Percentiles rank a stretch among this genome's conserved stretches.
Evolutionary conservation across 92 coral and sea anemone genomes (phyloP).

Genomic region (Epizoanthus stellaris): DNA sequence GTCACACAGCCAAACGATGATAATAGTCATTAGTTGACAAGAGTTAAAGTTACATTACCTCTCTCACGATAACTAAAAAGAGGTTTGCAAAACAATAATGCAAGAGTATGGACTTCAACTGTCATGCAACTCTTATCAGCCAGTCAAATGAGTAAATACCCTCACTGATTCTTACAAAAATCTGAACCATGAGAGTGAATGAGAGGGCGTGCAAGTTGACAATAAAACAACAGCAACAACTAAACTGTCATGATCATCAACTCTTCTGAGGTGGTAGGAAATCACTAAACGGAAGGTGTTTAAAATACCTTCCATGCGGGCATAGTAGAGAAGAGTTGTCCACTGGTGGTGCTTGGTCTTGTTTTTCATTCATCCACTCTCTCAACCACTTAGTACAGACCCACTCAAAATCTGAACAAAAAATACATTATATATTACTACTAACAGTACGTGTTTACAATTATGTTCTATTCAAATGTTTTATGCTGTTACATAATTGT

Average conservation of each 20-base stretch:
- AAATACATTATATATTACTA: background rate
- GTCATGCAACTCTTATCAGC: too few relatives aligned
- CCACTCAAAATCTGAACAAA: constrained; percentile 75
- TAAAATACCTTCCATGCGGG: constrained; percentile 85
- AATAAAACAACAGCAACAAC: background rate
- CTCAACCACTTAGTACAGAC: constrained; percentile 88
- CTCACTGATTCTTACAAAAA: too few relatives aligned
- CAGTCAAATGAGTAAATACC: too few relatives aligned
- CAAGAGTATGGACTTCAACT: too few relatives aligned
- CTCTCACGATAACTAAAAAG: too few relatives aligned
- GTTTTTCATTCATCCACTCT: constrained; percentile 84
- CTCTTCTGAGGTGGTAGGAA: background rate
- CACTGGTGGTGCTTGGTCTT: constrained; percentile 73
- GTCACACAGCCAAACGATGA: too few relatives aligned
- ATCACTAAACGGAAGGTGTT: background rate
- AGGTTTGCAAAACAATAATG: too few relatives aligned
- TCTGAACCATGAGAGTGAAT: background rate
- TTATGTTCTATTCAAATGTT: background rate
- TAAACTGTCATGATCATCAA: background rate
- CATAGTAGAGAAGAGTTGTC: constrained; percentile 89
- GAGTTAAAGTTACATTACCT: too few relatives aligned
- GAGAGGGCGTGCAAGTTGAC: background rate
- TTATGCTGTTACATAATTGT: too few relatives aligned
- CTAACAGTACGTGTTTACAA: background rate
- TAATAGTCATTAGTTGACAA: too few relatives aligned